Conservation (phyloP, 2,888 invertebrate genomes). For the Parnassius smintheus region DNA sequence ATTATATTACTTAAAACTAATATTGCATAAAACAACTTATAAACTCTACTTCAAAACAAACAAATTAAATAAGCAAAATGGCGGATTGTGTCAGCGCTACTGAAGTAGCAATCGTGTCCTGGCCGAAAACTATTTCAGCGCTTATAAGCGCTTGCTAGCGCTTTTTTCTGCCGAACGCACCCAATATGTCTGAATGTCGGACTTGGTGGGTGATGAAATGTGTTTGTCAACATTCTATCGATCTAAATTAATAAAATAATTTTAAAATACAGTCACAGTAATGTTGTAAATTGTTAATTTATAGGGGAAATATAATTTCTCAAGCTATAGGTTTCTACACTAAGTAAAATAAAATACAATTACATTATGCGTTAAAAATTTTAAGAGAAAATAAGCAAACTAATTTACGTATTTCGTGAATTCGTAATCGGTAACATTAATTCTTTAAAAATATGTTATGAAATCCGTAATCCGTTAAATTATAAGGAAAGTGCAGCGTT, state of each 20-base stretch:
- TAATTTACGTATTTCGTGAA: background rate
- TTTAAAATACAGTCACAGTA: background rate
- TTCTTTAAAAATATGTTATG: slow-evolving; percentile 1
- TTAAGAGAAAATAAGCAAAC: background rate
- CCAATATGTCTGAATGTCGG: no score
- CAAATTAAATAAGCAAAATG: no score
- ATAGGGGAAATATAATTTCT: background rate
- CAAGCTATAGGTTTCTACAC: background rate
- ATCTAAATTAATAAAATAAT: slow-evolving; percentile 39
- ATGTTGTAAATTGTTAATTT: background rate
- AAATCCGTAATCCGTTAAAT: no score
- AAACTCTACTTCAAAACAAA: no score
- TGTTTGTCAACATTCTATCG: slow-evolving; percentile 75
- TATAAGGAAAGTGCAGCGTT: no score
- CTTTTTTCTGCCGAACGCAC: no score
- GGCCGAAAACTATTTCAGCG: no score
- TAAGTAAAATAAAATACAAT: background rate
- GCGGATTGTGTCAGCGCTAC: no score
- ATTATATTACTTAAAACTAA: no score
- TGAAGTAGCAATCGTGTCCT: no score
- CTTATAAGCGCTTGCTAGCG: no score
- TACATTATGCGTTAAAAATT: background rate
- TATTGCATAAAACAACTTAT: no score
- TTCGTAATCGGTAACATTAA: slow-evolving; percentile 4
- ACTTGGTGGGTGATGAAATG: slow-evolving; percentile 40